Conservation (phyloP, 2,113 vertebrate species). For the Eublepharis macularius region DNA sequence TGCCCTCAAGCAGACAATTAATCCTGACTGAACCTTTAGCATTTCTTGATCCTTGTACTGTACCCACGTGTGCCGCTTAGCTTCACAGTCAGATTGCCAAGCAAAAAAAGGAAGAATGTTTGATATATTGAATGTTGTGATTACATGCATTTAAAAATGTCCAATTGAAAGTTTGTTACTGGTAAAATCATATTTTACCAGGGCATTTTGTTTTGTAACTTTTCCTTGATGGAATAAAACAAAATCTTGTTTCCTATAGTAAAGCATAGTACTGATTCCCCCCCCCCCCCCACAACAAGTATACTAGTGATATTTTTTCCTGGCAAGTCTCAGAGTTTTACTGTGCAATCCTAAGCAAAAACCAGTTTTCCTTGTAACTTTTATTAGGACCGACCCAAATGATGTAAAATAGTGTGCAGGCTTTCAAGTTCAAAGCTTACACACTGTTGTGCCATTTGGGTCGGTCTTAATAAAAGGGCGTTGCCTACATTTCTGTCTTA, state of each 20-base stretch:
- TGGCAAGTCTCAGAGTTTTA: not conserved
- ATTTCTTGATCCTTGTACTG: constrained; percentile 28
- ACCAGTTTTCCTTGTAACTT: no score
- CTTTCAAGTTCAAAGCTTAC: no score
- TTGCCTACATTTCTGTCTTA: no score
- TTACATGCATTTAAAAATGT: constrained; percentile 59
- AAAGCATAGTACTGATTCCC: not conserved
- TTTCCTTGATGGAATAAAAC: constrained; percentile 68
- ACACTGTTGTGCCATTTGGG: no score
- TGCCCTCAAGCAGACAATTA: constrained; percentile 12
- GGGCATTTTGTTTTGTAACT: constrained; percentile 55
- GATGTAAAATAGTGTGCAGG: no score
- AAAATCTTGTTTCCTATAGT: constrained; percentile 8
- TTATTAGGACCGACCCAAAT: no score
- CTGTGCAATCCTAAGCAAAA: no score
- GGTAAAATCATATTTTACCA: constrained; percentile 54
- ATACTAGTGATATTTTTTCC: no score
- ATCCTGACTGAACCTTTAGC: constrained; percentile 17
- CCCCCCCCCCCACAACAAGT: no score
- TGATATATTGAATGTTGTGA: constrained; percentile 57
- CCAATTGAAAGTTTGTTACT: constrained; percentile 58
- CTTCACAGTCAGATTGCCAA: constrained; percentile 33
- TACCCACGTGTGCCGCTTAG: constrained; percentile 2
- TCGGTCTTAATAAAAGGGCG: no score
- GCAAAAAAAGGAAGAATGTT: constrained; percentile 49